Evolutionary conservation across 2,113 vertebrate species (phyloP).

Genomic region (Falcunculus frontatus): DNA sequence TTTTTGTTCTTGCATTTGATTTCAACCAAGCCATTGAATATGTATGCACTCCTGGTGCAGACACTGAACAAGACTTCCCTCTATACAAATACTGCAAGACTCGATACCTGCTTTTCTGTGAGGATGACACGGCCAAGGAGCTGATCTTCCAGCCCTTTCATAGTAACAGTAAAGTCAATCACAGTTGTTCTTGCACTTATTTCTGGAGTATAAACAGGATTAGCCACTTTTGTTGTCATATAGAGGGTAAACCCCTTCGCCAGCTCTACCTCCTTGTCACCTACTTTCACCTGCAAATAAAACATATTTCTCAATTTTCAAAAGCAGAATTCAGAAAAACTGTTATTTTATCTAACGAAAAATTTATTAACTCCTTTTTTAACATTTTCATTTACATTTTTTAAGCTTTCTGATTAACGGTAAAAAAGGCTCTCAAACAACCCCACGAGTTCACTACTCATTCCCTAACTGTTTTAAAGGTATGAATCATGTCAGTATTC

Average conservation of each 20-base stretch:
- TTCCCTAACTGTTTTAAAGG: neutral
- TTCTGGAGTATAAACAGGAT: slow-evolving; percentile 83
- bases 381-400: neutral
- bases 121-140: slow-evolving; percentile 83
- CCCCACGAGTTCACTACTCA: neutral
- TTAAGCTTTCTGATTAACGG: neutral
- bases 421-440: neutral
- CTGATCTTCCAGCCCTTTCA: slow-evolving; percentile 83
- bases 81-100: neutral
- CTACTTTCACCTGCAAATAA: slow-evolving; percentile 79
- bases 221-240: slow-evolving; percentile 84
- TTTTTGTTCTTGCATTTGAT: neutral
- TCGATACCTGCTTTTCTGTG: slow-evolving; percentile 79
- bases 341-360: neutral
- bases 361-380: neutral
- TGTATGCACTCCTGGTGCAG: neutral
- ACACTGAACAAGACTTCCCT: neutral
- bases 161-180: slow-evolving; percentile 84
- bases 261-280: slow-evolving; percentile 84
- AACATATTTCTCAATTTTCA: neutral
- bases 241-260: slow-evolving; percentile 78
- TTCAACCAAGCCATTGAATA: neutral
- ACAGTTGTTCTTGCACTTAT: slow-evolving; percentile 79
- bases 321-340: neutral
- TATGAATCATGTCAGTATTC: neutral